These are phyloP conservation scores for Mastomys coucha DNA, from an alignment of 2,113 vertebrate species.

Conservation along the genomic window DNA sequence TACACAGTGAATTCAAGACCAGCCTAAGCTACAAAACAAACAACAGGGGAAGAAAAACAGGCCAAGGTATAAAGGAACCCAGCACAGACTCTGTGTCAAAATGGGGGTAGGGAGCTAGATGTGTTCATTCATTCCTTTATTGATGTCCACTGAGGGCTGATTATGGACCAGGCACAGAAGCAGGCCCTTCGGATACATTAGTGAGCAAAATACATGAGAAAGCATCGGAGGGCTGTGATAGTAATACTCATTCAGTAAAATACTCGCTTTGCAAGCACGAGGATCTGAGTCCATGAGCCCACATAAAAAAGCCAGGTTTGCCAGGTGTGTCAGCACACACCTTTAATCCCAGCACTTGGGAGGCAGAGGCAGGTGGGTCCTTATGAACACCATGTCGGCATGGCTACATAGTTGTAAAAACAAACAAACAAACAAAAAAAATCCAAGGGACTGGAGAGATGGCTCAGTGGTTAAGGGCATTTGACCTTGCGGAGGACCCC, in stretches of 20 bases:
- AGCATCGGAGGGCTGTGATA: background rate
- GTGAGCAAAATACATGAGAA: conserved; percentile 6
- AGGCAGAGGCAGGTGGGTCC: background rate
- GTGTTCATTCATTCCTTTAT: background rate
- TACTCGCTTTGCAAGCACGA: background rate
- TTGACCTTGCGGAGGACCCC: background rate
- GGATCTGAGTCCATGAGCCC: background rate
- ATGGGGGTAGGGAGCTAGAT: too few species aligned
- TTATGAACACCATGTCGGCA: background rate
- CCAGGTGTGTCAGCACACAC: background rate
- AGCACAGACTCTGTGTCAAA: background rate
- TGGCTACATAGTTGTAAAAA: background rate
- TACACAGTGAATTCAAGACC: background rate
- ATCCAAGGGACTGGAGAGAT: background rate
- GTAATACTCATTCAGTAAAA: background rate
- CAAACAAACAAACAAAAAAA: background rate
- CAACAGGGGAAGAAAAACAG: background rate
- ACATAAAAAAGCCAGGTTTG: background rate
- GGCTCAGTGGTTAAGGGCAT: background rate
- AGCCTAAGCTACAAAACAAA: background rate
- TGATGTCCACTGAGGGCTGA: background rate
- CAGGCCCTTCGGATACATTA: background rate
- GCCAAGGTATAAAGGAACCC: background rate
- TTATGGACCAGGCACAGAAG: background rate
- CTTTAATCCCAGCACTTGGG: background rate